Percentiles rank a stretch among this genome's conserved stretches.
phyloP scores from a whole-genome alignment of 2,888 invertebrate genomes.

The Phanerotoma sp. region DNA sequence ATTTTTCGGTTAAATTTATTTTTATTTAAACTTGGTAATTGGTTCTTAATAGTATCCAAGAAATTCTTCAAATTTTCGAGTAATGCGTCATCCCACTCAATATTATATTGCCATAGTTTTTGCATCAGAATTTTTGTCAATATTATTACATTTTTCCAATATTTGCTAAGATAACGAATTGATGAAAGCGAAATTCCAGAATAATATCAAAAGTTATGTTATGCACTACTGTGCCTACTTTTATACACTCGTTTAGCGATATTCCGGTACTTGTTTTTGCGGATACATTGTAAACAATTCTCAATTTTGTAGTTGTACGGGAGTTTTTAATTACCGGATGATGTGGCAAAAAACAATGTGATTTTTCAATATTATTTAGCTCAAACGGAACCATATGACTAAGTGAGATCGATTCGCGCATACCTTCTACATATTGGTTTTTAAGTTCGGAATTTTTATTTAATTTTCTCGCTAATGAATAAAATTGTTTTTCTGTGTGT shows the following conservation, averaged over 20 bases:
- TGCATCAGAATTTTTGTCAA: background rate
- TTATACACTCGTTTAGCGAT: constrained; percentile 21
- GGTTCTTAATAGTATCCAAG: background rate
- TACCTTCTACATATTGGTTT: constrained; percentile 27
- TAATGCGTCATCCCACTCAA: background rate
- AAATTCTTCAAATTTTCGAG: background rate
- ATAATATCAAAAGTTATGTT: constrained; percentile 9
- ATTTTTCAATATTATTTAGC: background rate
- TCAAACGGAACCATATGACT: constrained; percentile 27
- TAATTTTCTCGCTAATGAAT: constrained; percentile 33
- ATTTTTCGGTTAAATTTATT: background rate
- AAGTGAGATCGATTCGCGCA: constrained; percentile 26
- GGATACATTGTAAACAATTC: constrained; percentile 23
- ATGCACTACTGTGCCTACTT: constrained; percentile 20
- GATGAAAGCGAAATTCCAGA: constrained; percentile 18
- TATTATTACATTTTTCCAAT: constrained; percentile 25
- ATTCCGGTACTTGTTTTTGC: constrained; percentile 17
- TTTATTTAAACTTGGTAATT: background rate
- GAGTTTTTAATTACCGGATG: constrained; percentile 20
- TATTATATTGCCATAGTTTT: background rate
- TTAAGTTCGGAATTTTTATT: constrained; percentile 28
- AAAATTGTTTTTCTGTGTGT: constrained; percentile 35
- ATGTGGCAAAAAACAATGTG: constrained; percentile 6
- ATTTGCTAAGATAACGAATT: constrained; percentile 26
- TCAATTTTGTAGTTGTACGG: constrained; percentile 4